A percentile compares a stretch with the other conserved stretches of the same genome.
These are phyloP conservation scores for Thaumetopoea pityocampa DNA, from an alignment of 1,140 invertebrate genomes.

Conservation along the genomic window DNA sequence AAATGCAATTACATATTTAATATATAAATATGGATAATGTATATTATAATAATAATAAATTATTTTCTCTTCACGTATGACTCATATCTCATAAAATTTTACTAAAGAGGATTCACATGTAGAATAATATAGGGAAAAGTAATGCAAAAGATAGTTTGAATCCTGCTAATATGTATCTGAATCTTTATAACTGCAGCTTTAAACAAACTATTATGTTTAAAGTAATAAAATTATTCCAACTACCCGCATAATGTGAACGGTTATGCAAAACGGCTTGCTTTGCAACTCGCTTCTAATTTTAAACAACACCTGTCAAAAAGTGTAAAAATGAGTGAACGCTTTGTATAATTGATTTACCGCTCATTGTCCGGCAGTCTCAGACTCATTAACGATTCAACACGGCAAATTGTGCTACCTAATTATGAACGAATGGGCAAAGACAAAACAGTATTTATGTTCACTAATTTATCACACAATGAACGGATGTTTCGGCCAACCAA, in stretches of 20 bases:
- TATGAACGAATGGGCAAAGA: constrained; percentile 64
- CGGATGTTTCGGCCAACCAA: constrained; percentile 55
- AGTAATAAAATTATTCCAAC: too few species aligned
- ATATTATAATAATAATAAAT: too few species aligned
- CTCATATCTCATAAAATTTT: too few species aligned
- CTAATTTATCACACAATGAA: constrained; percentile 69
- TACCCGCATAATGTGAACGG: constrained; percentile 10
- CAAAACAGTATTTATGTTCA: constrained; percentile 73
- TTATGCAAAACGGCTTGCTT: constrained; percentile 4
- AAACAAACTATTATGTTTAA: too few species aligned
- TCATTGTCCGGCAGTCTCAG: constrained; percentile 44
- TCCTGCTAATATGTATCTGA: too few species aligned
- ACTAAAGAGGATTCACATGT: too few species aligned
- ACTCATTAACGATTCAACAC: constrained; percentile 66
- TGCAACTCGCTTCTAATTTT: constrained; percentile 11
- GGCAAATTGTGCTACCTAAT: constrained; percentile 74
- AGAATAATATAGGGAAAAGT: too few species aligned
- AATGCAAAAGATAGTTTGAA: too few species aligned
- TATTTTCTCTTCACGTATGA: too few species aligned
- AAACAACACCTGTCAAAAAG: constrained; percentile 23
- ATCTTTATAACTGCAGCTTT: too few species aligned
- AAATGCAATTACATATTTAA: too few species aligned
- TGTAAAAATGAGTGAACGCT: constrained; percentile 34
- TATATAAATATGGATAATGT: too few species aligned
- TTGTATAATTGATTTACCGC: constrained; percentile 52